A percentile compares a stretch with the other conserved stretches of the same genome.
Conservation (phyloP, 2,113 vertebrate genomes). For the Ploceus nigricollis region DNA sequence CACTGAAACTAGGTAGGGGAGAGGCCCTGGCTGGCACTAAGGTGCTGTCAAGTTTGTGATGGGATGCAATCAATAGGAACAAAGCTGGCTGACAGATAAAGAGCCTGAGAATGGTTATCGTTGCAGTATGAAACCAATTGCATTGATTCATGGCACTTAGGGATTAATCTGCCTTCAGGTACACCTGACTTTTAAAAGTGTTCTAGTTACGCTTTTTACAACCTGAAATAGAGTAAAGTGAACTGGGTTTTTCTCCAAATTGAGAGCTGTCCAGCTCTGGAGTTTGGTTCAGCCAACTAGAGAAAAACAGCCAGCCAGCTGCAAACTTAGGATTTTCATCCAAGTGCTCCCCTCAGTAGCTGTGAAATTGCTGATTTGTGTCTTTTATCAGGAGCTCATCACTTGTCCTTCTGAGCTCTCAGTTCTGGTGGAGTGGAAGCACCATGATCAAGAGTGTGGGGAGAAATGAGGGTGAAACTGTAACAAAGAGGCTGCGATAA, state of each 20-base stretch:
- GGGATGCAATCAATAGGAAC: not conserved
- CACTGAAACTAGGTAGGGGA: not conserved
- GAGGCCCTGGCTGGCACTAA: not conserved
- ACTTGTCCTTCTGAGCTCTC: not conserved
- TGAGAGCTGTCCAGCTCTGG: not conserved
- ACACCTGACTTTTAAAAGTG: not conserved
- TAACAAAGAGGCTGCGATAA: fast-evolving
- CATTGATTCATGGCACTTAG: not conserved
- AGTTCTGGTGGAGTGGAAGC: not conserved
- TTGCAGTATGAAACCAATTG: not conserved
- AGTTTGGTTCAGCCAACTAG: not conserved
- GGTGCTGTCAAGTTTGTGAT: not conserved
- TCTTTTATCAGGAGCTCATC: not conserved
- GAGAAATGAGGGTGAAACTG: not conserved
- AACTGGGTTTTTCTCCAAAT: not conserved
- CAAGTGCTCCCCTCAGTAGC: not conserved
- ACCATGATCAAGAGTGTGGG: not conserved
- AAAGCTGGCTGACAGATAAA: constrained; percentile 2
- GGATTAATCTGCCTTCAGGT: constrained; percentile 14
- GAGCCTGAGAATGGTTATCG: not conserved
- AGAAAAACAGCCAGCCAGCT: not conserved
- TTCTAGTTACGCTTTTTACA: not conserved
- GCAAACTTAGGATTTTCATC: not conserved
- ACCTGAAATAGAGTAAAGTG: not conserved
- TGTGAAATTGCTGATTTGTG: not conserved